phyloP scores from a whole-genome alignment of 2,797 vertebrate genomes.

The Periparus ater region DNA sequence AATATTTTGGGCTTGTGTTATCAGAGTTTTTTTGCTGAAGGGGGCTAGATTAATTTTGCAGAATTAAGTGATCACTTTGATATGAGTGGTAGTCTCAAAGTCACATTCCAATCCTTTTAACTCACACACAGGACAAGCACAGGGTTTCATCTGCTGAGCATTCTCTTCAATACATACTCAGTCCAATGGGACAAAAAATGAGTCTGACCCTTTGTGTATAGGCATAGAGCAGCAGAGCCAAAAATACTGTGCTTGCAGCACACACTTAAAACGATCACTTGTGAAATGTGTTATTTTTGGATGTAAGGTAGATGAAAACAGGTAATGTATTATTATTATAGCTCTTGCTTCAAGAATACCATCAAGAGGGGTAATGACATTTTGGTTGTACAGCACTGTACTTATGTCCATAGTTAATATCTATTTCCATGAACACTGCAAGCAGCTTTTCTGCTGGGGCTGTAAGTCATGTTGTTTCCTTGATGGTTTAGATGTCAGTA shows the following conservation, averaged over 20 bases:
- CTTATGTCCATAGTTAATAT: not conserved
- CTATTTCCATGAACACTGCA: not conserved
- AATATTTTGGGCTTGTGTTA: not conserved
- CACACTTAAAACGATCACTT: not conserved
- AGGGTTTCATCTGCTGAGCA: not conserved
- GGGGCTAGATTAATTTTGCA: not conserved
- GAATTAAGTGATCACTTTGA: slow-evolving; percentile 1
- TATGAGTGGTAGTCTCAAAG: not conserved
- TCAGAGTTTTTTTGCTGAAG: not conserved
- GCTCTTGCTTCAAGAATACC: not conserved
- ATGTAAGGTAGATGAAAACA: not conserved
- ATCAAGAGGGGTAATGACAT: not conserved
- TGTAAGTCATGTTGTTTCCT: not conserved
- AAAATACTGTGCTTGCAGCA: not conserved
- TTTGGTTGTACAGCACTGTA: not conserved
- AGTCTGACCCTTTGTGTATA: not conserved
- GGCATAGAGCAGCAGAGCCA: not conserved
- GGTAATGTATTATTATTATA: not conserved
- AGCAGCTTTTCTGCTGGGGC: not conserved
- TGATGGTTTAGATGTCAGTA: not conserved
- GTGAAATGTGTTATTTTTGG: not conserved
- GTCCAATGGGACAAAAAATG: not conserved
- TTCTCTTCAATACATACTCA: not conserved
- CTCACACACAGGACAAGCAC: not conserved
- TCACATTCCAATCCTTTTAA: slow-evolving; percentile 10